A percentile compares a stretch with the other conserved stretches of the same genome.
Conservation (phyloP, 1,140 invertebrate species). For the Formica exsecta region DNA sequence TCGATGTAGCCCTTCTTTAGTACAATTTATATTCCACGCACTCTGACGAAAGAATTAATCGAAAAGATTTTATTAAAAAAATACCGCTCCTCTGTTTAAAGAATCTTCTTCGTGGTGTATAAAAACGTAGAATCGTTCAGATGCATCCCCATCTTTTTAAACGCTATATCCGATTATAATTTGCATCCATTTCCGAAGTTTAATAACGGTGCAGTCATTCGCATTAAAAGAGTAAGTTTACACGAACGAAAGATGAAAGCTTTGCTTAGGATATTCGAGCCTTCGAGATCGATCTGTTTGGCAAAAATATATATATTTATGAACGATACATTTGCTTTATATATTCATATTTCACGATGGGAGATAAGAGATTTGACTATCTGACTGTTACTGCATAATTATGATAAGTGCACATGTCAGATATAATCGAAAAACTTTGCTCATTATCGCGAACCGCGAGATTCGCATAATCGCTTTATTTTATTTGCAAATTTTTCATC, state of each 20-base stretch:
- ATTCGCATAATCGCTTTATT: constrained; percentile 25
- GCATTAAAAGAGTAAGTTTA: constrained; percentile 4
- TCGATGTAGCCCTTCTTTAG: not conserved
- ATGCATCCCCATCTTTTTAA: not conserved
- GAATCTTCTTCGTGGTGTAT: not conserved
- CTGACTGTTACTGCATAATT: not conserved
- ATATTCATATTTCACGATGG: constrained; percentile 4
- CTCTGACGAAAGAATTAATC: not conserved
- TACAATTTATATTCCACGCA: not conserved
- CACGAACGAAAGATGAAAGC: not conserved
- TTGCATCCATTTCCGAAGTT: constrained; percentile 31
- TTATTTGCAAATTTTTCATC: constrained; percentile 19
- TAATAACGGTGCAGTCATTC: constrained; percentile 25
- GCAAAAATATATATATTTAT: constrained; percentile 9
- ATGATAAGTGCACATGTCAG: not conserved
- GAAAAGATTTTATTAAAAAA: not conserved
- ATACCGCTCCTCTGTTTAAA: not conserved
- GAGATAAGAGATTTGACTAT: not conserved
- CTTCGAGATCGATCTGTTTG: not conserved
- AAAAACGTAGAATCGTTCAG: not conserved
- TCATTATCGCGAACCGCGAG: constrained; percentile 17
- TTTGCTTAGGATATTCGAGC: constrained; percentile 7
- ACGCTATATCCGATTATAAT: too few species aligned
- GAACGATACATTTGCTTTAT: not conserved
- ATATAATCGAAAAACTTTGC: constrained; percentile 55